These are phyloP conservation scores for Oncorhynchus keta DNA, from an alignment of 2,113 vertebrate species.

Conservation along the genomic window DNA sequence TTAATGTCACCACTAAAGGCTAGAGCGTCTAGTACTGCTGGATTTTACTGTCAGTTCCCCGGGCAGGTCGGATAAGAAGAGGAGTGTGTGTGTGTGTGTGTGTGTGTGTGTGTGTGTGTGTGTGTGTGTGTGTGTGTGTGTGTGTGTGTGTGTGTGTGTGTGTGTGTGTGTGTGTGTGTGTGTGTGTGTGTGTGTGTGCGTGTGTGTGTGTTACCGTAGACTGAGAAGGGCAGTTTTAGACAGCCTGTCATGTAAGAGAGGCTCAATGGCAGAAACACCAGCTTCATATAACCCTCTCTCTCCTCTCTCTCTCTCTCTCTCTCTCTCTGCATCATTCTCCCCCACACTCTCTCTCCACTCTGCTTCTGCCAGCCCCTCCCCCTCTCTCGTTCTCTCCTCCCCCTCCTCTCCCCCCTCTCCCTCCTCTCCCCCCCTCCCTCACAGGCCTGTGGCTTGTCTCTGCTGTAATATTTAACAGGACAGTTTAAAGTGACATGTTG, in stretches of 20 bases:
- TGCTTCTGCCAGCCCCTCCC: background rate
- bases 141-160: slow-evolving; percentile 4
- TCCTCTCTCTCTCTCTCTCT: background rate
- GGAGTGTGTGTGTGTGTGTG: background rate
- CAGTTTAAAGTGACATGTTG: slow-evolving; percentile 61
- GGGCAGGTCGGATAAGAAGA: too few relatives aligned
- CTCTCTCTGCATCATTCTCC: background rate
- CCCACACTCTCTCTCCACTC: background rate
- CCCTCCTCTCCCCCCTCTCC: background rate
- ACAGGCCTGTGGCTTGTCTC: slow-evolving; percentile 47
- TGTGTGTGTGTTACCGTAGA: background rate
- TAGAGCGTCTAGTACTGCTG: background rate
- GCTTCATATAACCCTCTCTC: slow-evolving; percentile 18
- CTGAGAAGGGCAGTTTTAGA: slow-evolving; percentile 18
- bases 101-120: slow-evolving; percentile 7
- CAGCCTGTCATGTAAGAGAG: slow-evolving; percentile 25
- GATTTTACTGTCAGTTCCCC: background rate
- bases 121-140: background rate
- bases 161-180: background rate
- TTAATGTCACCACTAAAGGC: slow-evolving; percentile 15
- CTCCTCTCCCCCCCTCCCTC: background rate
- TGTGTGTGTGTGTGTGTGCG: background rate
- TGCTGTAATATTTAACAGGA: slow-evolving; percentile 67
- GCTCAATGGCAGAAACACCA: slow-evolving; percentile 34
- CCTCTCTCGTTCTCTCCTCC: background rate